phyloP scores from a whole-genome alignment of 2,888 invertebrate species.

The Cosmorhoe ocellata region DNA sequence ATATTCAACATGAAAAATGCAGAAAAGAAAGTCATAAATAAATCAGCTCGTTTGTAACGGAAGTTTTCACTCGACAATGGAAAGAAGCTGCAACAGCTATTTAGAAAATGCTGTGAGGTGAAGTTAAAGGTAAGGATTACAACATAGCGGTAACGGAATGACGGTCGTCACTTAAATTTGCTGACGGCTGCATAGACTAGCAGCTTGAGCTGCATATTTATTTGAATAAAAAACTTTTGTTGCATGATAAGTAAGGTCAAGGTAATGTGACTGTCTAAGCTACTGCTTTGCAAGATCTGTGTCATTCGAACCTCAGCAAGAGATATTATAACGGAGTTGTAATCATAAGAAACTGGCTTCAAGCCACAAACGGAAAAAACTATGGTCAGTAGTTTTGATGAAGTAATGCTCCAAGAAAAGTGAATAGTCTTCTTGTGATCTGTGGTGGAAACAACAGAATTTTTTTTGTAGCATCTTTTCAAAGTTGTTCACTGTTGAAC shows the following conservation, averaged over 20 bases:
- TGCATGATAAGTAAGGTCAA: too few relatives aligned
- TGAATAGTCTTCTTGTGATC: constrained; percentile 13
- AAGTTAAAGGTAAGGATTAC: background rate
- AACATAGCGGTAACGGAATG: background rate
- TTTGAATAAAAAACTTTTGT: too few relatives aligned
- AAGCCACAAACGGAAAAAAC: constrained; percentile 4
- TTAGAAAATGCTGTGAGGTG: constrained; percentile 22
- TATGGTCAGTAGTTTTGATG: constrained; percentile 24
- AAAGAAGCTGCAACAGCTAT: constrained; percentile 27
- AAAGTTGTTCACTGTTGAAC: too few relatives aligned
- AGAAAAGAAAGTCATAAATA: constrained; percentile 40
- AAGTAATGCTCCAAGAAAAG: constrained; percentile 11
- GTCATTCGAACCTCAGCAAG: too few relatives aligned
- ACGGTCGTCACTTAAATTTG: too few relatives aligned
- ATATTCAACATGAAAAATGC: constrained; percentile 28
- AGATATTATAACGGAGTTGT: too few relatives aligned
- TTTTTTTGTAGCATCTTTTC: background rate
- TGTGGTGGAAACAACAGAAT: constrained; percentile 2
- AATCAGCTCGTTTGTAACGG: constrained; percentile 38
- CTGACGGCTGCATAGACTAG: too few relatives aligned
- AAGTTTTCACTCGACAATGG: constrained; percentile 35
- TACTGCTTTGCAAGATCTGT: too few relatives aligned
- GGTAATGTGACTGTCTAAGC: too few relatives aligned
- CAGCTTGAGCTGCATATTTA: too few relatives aligned
- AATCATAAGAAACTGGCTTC: too few relatives aligned